Evolutionary conservation across 2,113 vertebrate species (phyloP).

Genomic region (Hemiprocne comata): DNA sequence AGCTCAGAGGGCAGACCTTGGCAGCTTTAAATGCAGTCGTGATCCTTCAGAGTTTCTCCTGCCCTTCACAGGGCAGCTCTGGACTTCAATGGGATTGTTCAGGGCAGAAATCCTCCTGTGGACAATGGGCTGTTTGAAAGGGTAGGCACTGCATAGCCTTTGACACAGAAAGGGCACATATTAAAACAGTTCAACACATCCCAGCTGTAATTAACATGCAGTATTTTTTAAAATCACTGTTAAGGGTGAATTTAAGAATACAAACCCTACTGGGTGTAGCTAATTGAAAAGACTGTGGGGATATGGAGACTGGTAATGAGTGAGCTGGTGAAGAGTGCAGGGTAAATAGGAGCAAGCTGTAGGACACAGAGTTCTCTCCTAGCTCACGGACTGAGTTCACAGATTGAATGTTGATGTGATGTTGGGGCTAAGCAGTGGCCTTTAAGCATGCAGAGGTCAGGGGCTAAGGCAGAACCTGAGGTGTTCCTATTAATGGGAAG

Average conservation of each 20-base stretch:
- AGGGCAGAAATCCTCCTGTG: neutral
- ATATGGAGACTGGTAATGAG: neutral
- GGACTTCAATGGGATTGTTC: neutral
- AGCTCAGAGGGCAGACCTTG: neutral
- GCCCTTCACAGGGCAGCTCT: neutral
- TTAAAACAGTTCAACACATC: neutral
- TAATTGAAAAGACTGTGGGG: neutral
- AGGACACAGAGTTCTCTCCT: neutral
- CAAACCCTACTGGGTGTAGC: neutral
- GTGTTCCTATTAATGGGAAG: neutral
- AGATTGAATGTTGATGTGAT: neutral
- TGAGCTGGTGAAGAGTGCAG: accelerated
- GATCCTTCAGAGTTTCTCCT: neutral
- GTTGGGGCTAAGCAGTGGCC: neutral
- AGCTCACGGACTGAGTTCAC: neutral
- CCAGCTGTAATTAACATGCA: neutral
- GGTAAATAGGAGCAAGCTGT: neutral
- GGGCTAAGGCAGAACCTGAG: neutral
- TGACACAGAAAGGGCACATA: neutral
- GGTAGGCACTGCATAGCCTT: neutral
- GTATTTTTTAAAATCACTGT: neutral
- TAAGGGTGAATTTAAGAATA: neutral
- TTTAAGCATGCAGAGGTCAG: neutral
- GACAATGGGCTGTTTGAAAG: neutral
- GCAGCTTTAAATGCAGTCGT: neutral